A percentile compares a stretch with the other conserved stretches of the same genome.
Evolutionary conservation across 2,797 vertebrate genomes (phyloP).

Genomic region (Centropyge bicolor): DNA sequence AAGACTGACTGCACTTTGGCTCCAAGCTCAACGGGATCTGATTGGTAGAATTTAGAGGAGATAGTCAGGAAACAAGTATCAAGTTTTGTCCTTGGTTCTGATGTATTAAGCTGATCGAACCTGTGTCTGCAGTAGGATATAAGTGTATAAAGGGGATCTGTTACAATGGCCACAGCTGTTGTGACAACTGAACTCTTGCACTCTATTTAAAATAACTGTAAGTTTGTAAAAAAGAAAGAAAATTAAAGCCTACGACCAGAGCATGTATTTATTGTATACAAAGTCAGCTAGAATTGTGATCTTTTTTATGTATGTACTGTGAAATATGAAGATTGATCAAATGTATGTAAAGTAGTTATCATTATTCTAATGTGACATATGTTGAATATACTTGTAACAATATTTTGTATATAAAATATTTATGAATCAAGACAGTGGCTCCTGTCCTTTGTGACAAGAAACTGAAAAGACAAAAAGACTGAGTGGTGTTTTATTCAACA

Average conservation of each 20-base stretch:
- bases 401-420: slow-evolving; percentile 86
- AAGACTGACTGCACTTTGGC: slow-evolving; percentile 24
- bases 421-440: slow-evolving; percentile 57
- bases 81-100: slow-evolving; percentile 14
- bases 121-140: not conserved
- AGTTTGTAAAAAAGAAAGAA: slow-evolving; percentile 57
- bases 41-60: not conserved
- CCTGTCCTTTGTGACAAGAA: not conserved
- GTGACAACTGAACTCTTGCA: slow-evolving; percentile 66
- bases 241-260: slow-evolving; percentile 53
- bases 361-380: slow-evolving; percentile 74
- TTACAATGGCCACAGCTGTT: slow-evolving; percentile 36
- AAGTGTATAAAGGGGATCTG: slow-evolving; percentile 1
- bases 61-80: not conserved
- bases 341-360: slow-evolving; percentile 69
- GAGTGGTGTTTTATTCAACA: too few relatives aligned
- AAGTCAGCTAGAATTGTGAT: slow-evolving; percentile 69
- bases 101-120: slow-evolving; percentile 8
- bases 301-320: slow-evolving; percentile 79
- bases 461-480: too few relatives aligned
- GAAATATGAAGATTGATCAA: slow-evolving; percentile 68
- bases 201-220: slow-evolving; percentile 61
- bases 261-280: slow-evolving; percentile 84
- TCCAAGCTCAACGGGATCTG: not conserved
- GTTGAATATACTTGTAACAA: slow-evolving; percentile 78